Evolutionary conservation across 2,797 vertebrate species (phyloP), one percentile per base, ranked within the genome.

Genomic region (Esox masquinongy): DNA sequence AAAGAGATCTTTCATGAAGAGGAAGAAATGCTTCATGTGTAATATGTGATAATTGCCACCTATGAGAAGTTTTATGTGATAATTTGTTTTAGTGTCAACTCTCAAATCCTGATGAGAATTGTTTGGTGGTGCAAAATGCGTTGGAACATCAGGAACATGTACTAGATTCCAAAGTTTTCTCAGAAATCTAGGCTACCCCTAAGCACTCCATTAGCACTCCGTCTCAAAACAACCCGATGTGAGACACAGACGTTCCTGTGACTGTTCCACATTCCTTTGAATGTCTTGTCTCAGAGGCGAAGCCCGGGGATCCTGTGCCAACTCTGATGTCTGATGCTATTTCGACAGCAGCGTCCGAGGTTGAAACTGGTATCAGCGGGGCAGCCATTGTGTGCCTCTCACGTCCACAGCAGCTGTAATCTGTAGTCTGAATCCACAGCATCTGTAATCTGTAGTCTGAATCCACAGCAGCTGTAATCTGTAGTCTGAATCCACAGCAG

Each of bases 361-460:
- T 11, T 6, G 69, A 77, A 81, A 61, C 26, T 0, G 34, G 47
- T 63, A 76, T 49, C 56, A 17, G 50, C 73, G 47, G 78, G 74
- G 59, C 73, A 73, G 72, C 73, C 71, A 73, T 84, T 86, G 68
- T 79, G 9, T 59, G 39, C 68, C 75, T 77, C 77, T 81, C 79
- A 81, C 72, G 66, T 82, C 82, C 79, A 74, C 64, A 79, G 61
- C 85, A 86, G 85, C 86, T 90, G 84, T 88, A 86, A 85, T 88
- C 78, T 86, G 77, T 75, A 78, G 80, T 31, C 79, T 86, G 80
- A 86, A 87, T 84, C 82, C 79, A 74, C 64, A 79, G 61, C 85
- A 86, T 84, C 86, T 90, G 84, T 88, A 86, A 85, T 88, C 78
- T 86, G 77, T n/a, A n/a, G n/a, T n/a, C n/a, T n/a, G n/a, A n/a